phyloP scores from a whole-genome alignment of 2,797 vertebrate genomes.

The Pangasius larnaudii region DNA sequence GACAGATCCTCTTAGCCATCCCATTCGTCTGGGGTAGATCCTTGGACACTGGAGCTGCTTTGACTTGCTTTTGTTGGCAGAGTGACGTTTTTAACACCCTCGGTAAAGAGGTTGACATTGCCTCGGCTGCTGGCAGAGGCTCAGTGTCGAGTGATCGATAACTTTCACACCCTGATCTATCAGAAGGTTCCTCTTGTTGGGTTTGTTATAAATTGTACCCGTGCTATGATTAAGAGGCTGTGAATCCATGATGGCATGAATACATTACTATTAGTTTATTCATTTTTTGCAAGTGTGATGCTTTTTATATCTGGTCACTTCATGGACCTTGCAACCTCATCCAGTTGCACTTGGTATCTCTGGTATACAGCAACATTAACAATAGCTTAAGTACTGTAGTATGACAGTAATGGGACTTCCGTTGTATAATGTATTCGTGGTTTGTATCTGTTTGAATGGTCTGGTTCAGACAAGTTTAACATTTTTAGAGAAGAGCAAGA shows the following conservation, averaged over 20 bases:
- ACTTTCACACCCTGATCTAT: conserved; percentile 36
- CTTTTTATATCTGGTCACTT: not conserved
- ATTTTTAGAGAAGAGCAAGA: not conserved
- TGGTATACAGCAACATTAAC: not conserved
- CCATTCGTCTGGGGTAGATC: conserved; percentile 62
- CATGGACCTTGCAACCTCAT: not conserved
- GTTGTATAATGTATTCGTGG: not conserved
- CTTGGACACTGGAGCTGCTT: conserved; percentile 61
- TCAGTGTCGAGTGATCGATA: conserved; percentile 70
- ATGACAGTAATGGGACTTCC: not conserved
- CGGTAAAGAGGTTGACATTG: conserved; percentile 62
- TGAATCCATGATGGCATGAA: not conserved
- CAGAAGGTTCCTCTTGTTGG: conserved; percentile 62
- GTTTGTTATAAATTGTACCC: conserved; percentile 34
- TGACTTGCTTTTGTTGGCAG: conserved; percentile 53
- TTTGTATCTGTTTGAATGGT: not conserved
- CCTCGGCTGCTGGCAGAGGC: conserved; percentile 49
- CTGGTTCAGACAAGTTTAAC: not conserved
- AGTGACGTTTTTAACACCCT: conserved; percentile 51
- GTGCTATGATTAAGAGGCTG: conserved; percentile 2
- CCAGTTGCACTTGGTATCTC: not conserved
- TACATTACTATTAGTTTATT: not conserved
- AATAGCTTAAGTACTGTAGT: not conserved
- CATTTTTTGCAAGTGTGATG: not conserved
- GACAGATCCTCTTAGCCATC: conserved; percentile 60